These are phyloP conservation scores for Choloepus hoffmanni DNA, from an alignment of 2,113 vertebrate species.

Conservation along the genomic window DNA sequence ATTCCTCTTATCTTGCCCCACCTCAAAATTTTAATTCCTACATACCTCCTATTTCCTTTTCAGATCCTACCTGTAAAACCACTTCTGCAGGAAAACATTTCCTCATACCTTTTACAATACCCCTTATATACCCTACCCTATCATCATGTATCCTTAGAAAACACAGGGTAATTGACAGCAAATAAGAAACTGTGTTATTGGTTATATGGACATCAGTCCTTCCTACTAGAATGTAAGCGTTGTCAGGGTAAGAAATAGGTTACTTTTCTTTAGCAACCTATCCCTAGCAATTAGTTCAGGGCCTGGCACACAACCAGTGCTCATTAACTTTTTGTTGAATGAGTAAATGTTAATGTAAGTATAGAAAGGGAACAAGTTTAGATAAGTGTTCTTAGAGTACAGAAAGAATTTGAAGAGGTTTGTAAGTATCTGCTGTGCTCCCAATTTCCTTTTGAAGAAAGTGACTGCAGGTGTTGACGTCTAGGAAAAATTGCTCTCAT, in stretches of 20 bases:
- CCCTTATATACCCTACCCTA: neutral
- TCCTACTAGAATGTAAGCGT: neutral
- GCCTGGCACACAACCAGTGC: too few species aligned
- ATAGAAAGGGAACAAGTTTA: neutral
- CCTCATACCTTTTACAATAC: neutral
- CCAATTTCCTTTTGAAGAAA: slow-evolving; percentile 19
- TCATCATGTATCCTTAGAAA: neutral
- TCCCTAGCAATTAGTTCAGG: neutral
- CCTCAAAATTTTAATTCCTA: neutral
- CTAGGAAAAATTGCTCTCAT: slow-evolving; percentile 54
- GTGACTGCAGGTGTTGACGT: neutral
- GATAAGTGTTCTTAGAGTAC: neutral
- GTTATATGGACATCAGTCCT: neutral
- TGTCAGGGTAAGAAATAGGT: neutral
- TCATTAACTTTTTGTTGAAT: neutral
- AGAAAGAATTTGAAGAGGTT: neutral
- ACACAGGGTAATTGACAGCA: neutral
- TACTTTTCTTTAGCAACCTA: neutral
- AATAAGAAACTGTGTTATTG: neutral
- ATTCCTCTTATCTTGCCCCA: neutral
- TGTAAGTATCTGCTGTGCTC: neutral
- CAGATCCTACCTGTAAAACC: neutral
- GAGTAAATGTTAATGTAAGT: too few species aligned
- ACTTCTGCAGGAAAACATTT: neutral
- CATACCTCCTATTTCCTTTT: neutral